A percentile compares a stretch with the other conserved stretches of the same genome.
Evolutionary conservation across 2,113 vertebrate species (phyloP).

Genomic region (Sula dactylatra): DNA sequence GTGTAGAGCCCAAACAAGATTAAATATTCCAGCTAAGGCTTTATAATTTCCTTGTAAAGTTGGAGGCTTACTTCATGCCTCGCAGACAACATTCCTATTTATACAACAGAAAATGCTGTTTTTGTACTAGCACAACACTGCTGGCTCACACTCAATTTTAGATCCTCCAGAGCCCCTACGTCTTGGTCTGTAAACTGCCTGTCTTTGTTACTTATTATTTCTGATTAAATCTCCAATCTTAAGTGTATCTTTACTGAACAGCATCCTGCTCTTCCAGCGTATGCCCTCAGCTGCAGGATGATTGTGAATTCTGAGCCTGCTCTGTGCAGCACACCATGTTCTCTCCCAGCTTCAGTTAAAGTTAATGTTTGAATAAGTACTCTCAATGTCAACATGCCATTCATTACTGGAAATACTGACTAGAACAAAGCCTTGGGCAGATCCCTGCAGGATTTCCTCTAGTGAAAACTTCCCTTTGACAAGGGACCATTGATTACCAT

Average conservation of each 20-base stretch:
- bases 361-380: neutral
- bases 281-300: neutral
- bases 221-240: neutral
- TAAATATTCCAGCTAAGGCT: constrained; percentile 51
- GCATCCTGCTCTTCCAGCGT: neutral
- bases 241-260: neutral
- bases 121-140: constrained; percentile 6
- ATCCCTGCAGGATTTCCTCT: neutral
- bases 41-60: constrained; percentile 36
- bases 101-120: constrained; percentile 13
- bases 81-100: constrained; percentile 5
- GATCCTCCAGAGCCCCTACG: neutral
- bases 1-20: neutral
- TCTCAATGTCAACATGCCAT: neutral
- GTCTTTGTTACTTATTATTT: constrained; percentile 14
- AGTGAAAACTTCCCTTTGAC: neutral
- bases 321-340: neutral
- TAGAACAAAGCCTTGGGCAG: neutral
- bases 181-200: neutral
- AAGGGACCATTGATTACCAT: neutral
- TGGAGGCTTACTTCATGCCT: constrained; percentile 20
- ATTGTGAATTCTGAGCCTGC: neutral
- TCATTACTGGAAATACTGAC: neutral
- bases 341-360: constrained; percentile 6
- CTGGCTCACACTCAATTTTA: neutral